phyloP scores from a whole-genome alignment of 2,797 vertebrate species.

The Mormyrops attenuatus region DNA sequence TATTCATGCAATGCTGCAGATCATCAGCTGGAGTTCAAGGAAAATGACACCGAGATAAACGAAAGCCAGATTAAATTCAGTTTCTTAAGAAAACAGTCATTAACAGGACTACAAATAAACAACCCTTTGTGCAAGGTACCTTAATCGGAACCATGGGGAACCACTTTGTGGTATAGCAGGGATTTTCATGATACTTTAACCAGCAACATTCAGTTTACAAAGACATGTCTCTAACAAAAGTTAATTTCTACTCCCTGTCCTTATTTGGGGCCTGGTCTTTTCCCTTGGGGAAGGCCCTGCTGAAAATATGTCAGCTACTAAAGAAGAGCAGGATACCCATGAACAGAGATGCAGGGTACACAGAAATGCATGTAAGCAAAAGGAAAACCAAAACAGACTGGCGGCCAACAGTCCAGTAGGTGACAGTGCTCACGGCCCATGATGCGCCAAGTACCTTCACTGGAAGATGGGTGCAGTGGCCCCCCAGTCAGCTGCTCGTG shows the following conservation, averaged over 20 bases:
- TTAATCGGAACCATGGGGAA: not conserved
- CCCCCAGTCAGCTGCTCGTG: not conserved
- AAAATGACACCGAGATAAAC: not conserved
- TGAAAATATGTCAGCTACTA: not conserved
- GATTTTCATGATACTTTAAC: not conserved
- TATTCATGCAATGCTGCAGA: slow-evolving; percentile 17
- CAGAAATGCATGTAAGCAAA: not conserved
- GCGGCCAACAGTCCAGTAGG: not conserved
- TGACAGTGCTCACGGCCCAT: not conserved
- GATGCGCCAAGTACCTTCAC: not conserved
- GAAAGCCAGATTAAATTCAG: not conserved
- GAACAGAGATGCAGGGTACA: not conserved
- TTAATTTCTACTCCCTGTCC: not conserved
- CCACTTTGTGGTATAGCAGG: not conserved
- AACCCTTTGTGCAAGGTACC: not conserved
- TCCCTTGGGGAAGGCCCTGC: not conserved
- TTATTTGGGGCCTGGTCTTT: not conserved
- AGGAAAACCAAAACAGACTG: not conserved
- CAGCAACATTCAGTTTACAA: not conserved
- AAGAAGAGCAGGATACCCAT: not conserved
- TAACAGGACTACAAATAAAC: not conserved
- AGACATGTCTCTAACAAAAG: not conserved
- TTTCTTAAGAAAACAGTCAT: slow-evolving; percentile 5
- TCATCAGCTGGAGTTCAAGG: not conserved
- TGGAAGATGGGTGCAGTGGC: not conserved